Percentiles rank a stretch among this genome's conserved stretches.
phyloP scores from a whole-genome alignment of 1,140 invertebrate species.

The Brachionus sp. region DNA sequence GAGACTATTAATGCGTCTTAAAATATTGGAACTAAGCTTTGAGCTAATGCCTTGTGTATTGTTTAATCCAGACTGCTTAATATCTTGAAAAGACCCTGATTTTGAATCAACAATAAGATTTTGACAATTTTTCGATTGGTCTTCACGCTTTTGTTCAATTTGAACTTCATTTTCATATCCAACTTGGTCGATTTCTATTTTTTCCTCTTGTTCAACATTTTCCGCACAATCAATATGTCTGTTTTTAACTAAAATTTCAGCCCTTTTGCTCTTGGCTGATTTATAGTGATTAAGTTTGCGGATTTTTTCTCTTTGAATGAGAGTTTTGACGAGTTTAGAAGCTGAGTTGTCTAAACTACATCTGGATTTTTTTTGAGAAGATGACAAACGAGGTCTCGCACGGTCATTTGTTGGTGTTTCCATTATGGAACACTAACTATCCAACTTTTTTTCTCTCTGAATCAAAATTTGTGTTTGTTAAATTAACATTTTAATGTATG shows the following conservation, averaged over 20 bases:
- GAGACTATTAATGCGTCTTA: neutral
- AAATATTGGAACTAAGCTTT: neutral
- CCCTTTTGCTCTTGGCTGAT: neutral
- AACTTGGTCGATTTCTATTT: neutral
- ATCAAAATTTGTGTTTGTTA: neutral
- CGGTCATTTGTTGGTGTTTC: slow-evolving; percentile 18
- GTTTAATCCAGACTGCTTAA: neutral
- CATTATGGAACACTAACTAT: neutral
- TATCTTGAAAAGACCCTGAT: neutral
- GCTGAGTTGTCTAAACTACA: slow-evolving; percentile 1
- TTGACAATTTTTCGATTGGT: neutral
- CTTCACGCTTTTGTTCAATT: neutral
- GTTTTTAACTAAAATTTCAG: neutral
- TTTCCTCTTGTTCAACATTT: neutral
- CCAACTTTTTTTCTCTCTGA: neutral
- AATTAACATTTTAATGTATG: neutral
- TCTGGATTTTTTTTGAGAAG: neutral
- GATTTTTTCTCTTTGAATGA: slow-evolving; percentile 12
- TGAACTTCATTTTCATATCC: neutral
- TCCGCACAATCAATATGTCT: neutral
- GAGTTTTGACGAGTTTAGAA: neutral
- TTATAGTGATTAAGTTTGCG: slow-evolving; percentile 10
- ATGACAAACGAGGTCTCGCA: neutral
- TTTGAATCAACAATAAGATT: neutral
- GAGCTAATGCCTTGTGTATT: neutral